Percentiles rank a stretch among this genome's conserved stretches.
Conservation (phyloP, 2,888 invertebrate species). For the Cremastinae sp. region DNA sequence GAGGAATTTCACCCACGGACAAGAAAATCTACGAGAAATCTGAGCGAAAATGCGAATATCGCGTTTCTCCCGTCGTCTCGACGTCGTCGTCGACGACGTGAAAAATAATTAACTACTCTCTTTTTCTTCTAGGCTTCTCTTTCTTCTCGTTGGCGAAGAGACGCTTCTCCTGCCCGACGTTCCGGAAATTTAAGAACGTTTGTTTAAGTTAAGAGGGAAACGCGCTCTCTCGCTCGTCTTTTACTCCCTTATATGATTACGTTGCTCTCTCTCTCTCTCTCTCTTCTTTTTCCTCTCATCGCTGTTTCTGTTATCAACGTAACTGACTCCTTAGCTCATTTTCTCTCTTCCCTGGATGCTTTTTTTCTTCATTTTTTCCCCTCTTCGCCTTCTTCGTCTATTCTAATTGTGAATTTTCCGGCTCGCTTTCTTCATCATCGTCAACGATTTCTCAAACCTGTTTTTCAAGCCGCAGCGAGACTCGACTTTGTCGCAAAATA, state of each 20-base stretch:
- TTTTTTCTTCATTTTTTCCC: conserved; percentile 6
- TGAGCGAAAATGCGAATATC: conserved; percentile 65
- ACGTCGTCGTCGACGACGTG: conserved; percentile 62
- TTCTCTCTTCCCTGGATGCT: neutral
- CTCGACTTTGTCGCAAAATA: conserved; percentile 42
- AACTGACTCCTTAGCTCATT: conserved; percentile 5
- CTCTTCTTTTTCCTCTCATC: conserved; percentile 27
- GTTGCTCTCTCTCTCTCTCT: conserved; percentile 7
- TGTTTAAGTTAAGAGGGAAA: conserved; percentile 72
- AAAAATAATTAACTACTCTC: conserved; percentile 74
- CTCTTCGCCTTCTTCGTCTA: conserved; percentile 12
- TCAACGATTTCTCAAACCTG: conserved; percentile 58
- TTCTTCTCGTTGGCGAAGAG: conserved; percentile 23
- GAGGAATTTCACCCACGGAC: conserved; percentile 21
- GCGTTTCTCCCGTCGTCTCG: conserved; percentile 66
- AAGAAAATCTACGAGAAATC: conserved; percentile 60
- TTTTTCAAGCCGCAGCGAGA: conserved; percentile 40
- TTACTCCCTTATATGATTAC: too few species aligned
- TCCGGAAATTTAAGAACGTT: conserved; percentile 75
- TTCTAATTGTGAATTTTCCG: conserved; percentile 36
- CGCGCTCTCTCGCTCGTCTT: conserved; percentile 36
- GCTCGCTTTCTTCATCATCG: conserved; percentile 53
- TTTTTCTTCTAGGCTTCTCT: conserved; percentile 1
- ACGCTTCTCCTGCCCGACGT: conserved; percentile 50
- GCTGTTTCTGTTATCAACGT: conserved; percentile 45